Evolutionary conservation across 2,113 vertebrate species (phyloP), one percentile per base, ranked within the genome.

Genomic region (Syngnathoides biaculeatus): DNA sequence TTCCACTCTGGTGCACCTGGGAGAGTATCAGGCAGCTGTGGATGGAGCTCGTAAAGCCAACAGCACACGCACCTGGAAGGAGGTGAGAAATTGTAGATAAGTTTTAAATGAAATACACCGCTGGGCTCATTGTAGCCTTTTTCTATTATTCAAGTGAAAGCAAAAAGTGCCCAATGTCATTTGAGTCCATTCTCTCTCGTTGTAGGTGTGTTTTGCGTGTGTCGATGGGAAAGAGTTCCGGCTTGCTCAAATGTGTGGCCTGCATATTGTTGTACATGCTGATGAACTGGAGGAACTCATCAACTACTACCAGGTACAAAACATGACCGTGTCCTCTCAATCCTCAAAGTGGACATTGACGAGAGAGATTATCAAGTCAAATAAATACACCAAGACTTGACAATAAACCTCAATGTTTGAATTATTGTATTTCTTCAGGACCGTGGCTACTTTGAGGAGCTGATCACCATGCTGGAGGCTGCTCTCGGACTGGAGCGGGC

Each of bases 181-280:
- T 30, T 65, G 5, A 8, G 43, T 39, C 56, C 2, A n/a, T 35
- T 57, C 20, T 75, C 17, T 70, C 13, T 26, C 53, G 70, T 53
- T 53, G 2, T 59, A 99, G 97, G 97, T 99, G 77, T 99, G 97
- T 90, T 99, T 99, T 22, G 97, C 97, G 8, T 99, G 97, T 80
- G 97, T 99, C 19, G 97, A 99, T 53, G 97, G 97, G 12, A 98
- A 98, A 74, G 97, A 99, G 87, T 99, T 99, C 83, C 95, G 97
- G 62, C 92, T 99, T 62, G 96, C 97, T 81, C 97, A 99, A 77
- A 96, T 99, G 96, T 99, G 97, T 69, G 97, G 97, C 20, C 94
- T 99, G 63, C 97, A 99, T 74, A 99, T 99, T 68, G 97, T 99
- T 1, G 97, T 99, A 56, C 97, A 99, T 39, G 97, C 97, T 2